phyloP scores from a whole-genome alignment of 1,140 invertebrate species.

The Ridgeia piscesae region DNA sequence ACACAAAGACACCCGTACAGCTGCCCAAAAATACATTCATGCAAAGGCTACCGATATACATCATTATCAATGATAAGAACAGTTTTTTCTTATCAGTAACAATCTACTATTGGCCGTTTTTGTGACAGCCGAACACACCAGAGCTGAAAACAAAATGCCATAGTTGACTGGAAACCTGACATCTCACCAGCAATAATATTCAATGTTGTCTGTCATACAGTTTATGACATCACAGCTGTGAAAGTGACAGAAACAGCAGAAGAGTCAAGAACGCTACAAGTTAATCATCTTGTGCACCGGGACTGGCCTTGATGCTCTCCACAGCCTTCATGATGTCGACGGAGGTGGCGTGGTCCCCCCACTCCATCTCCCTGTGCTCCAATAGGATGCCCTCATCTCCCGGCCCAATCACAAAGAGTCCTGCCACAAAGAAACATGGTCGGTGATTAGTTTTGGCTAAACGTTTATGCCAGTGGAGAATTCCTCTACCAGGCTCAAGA shows the following conservation, averaged over 20 bases:
- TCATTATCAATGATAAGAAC: not conserved
- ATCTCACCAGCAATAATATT: too few species aligned
- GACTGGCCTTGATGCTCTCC: constrained; percentile 16
- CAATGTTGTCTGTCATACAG: not conserved
- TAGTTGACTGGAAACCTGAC: not conserved
- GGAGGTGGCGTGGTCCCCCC: constrained; percentile 51
- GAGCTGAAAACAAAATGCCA: not conserved
- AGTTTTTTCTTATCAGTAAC: not conserved
- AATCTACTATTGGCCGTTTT: not conserved
- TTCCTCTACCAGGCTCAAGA: too few species aligned
- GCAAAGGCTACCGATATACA: not conserved
- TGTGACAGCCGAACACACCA: not conserved
- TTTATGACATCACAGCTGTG: not conserved
- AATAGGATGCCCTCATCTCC: constrained; percentile 52
- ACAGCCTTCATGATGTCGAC: constrained; percentile 40
- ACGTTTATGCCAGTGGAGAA: too few species aligned
- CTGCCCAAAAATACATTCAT: not conserved
- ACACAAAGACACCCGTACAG: not conserved
- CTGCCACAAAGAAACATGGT: constrained; percentile 37
- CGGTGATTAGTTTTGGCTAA: too few species aligned
- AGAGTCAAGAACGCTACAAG: not conserved
- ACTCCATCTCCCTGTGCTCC: constrained; percentile 55
- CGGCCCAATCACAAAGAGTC: constrained; percentile 55
- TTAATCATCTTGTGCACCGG: not conserved
- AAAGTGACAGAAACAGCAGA: not conserved